Evolutionary conservation across 2,797 vertebrate species (phyloP).

Genomic region (Choloepus didactylus): DNA sequence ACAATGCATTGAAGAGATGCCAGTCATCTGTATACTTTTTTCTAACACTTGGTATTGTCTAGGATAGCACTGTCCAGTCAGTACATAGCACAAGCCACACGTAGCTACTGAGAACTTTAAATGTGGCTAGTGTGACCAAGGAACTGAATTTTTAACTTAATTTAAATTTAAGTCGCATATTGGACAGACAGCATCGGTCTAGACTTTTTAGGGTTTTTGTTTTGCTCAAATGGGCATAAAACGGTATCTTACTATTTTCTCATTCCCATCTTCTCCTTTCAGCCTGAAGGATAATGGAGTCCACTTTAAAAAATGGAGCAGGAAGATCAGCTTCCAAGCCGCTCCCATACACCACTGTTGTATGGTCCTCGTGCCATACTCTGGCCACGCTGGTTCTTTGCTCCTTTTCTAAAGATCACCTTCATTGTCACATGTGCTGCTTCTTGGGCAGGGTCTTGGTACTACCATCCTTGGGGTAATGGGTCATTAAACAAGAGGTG

Average conservation of each 20-base stretch:
- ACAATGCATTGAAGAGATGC: neutral
- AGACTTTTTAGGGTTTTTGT: neutral
- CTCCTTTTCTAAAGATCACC: neutral
- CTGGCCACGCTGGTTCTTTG: neutral
- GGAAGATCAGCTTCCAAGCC: no score
- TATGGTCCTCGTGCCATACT: rapidly evolving
- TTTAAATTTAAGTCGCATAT: neutral
- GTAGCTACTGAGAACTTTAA: neutral
- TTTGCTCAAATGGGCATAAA: neutral
- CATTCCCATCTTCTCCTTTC: neutral
- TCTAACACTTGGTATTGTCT: neutral
- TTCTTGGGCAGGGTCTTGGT: neutral
- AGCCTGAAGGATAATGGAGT: neutral
- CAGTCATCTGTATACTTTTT: neutral
- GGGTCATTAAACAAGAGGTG: neutral
- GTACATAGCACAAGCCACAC: rapidly evolving
- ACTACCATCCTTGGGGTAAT: neutral
- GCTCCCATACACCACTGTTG: rapidly evolving
- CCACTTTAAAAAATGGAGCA: neutral
- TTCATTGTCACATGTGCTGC: neutral
- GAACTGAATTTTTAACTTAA: neutral
- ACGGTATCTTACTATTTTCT: neutral
- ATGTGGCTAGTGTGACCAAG: neutral
- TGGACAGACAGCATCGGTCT: neutral
- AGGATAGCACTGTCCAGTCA: neutral